phyloP scores from a whole-genome alignment of 1,140 invertebrate species.

The Apocrypta bakeri region DNA sequence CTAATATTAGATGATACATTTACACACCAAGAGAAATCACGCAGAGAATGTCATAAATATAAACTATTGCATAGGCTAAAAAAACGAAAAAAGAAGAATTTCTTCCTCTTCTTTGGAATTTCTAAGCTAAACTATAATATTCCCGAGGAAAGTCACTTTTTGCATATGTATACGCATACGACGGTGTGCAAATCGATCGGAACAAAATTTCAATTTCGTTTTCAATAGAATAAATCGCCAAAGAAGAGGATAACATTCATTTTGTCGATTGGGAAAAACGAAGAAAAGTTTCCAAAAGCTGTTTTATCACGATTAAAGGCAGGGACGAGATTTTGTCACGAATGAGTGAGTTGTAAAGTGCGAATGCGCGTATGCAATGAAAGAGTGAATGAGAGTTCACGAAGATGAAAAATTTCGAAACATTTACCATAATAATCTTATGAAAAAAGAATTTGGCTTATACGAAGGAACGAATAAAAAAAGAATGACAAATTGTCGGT shows the following conservation, averaged over 20 bases:
- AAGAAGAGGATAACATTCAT: background rate
- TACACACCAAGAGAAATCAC: conserved; percentile 14
- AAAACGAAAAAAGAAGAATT: background rate
- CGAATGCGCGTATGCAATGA: conserved; percentile 26
- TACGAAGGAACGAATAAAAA: conserved; percentile 53
- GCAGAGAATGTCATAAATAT: background rate
- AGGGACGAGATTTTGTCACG: conserved; percentile 5
- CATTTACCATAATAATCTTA: conserved; percentile 50
- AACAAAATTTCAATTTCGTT: background rate
- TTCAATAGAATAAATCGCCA: background rate
- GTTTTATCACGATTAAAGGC: background rate
- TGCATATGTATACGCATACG: no score
- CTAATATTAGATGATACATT: conserved; percentile 32
- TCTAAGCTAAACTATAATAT: background rate
- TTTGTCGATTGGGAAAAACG: background rate
- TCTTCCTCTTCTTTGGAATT: background rate
- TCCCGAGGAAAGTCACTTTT: background rate
- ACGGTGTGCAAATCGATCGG: no score
- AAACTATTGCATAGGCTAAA: background rate
- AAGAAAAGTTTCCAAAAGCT: conserved; percentile 22
- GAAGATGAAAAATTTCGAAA: conserved; percentile 45
- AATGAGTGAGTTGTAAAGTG: background rate
- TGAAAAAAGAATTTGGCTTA: conserved; percentile 49
- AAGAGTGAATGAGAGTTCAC: conserved; percentile 12
- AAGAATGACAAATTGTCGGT: conserved; percentile 50